A percentile compares a stretch with the other conserved stretches of the same genome.
Conservation (phyloP, 1,140 invertebrate genomes). For the Nomia melanderi region DNA sequence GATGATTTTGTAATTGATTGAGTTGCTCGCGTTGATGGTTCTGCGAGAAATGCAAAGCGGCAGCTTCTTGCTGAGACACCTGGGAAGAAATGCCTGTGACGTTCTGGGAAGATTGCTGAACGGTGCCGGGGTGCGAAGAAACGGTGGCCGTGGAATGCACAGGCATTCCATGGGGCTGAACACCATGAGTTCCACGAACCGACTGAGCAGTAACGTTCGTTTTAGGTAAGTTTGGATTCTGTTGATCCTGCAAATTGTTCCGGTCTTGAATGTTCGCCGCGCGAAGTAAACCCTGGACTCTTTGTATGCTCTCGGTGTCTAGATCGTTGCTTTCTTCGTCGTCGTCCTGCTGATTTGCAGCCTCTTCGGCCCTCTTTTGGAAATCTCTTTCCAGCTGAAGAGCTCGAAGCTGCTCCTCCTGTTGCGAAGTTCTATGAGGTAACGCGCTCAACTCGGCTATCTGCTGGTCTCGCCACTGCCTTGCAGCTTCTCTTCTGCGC, state of each 20-base stretch:
- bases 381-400: conserved; percentile 93
- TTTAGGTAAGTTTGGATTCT: conserved; percentile 64
- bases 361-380: conserved; percentile 91
- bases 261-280: conserved; percentile 74
- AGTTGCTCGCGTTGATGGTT: conserved; percentile 41
- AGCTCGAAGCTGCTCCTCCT: conserved; percentile 93
- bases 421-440: conserved; percentile 86
- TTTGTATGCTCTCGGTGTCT: conserved; percentile 78
- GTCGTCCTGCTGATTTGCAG: conserved; percentile 88
- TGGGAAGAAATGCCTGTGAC: neutral
- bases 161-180: conserved; percentile 16
- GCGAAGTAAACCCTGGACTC: conserved; percentile 79
- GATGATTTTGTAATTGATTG: conserved; percentile 29
- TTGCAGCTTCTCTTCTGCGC: conserved; percentile 85
- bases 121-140: neutral
- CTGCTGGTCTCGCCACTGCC: conserved; percentile 91
- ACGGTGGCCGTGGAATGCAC: conserved; percentile 13
- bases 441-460: conserved; percentile 88
- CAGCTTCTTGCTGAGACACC: conserved; percentile 26
- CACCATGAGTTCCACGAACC: conserved; percentile 45
- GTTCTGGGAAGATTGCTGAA: conserved; percentile 28
- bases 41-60: conserved; percentile 23
- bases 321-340: conserved; percentile 83
- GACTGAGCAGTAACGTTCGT: conserved; percentile 73
- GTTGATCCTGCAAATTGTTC: conserved; percentile 61